Conservation (phyloP, 2,888 invertebrate genomes). For the Lathronympha strigana region DNA sequence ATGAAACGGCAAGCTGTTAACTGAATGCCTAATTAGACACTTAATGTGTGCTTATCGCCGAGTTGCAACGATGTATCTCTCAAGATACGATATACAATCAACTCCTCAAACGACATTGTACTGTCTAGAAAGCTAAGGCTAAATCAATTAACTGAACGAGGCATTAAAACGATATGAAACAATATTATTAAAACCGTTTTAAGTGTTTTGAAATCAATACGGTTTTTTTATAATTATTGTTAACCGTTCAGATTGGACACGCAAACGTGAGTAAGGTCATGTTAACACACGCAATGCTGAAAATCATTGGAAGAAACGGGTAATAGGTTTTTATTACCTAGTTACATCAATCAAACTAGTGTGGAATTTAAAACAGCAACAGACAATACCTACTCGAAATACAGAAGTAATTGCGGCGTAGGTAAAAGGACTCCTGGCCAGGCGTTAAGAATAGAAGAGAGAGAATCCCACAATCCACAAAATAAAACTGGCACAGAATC, state of each 20-base stretch:
- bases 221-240: constrained; percentile 32
- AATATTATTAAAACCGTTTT: constrained; percentile 33
- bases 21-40: constrained; percentile 25
- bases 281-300: constrained; percentile 49
- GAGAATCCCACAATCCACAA: no score
- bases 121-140: constrained; percentile 58
- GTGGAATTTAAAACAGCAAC: neutral
- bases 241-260: constrained; percentile 24
- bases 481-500: no score
- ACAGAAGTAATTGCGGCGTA: no score
- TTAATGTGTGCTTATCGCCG: constrained; percentile 19
- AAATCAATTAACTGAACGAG: constrained; percentile 13
- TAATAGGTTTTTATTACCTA: neutral
- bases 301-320: neutral
- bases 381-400: no score
- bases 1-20: constrained; percentile 1
- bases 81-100: constrained; percentile 14
- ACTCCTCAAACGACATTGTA: constrained; percentile 35
- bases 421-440: no score
- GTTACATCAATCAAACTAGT: constrained; percentile 1
- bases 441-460: no score
- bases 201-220: constrained; percentile 38
- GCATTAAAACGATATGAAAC: constrained; percentile 22
- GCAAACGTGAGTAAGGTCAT: constrained; percentile 53
- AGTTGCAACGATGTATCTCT: constrained; percentile 18